Percentiles rank a stretch among this genome's conserved stretches.
Conservation (phyloP, 2,113 vertebrate genomes). For the Origma solitaria region DNA sequence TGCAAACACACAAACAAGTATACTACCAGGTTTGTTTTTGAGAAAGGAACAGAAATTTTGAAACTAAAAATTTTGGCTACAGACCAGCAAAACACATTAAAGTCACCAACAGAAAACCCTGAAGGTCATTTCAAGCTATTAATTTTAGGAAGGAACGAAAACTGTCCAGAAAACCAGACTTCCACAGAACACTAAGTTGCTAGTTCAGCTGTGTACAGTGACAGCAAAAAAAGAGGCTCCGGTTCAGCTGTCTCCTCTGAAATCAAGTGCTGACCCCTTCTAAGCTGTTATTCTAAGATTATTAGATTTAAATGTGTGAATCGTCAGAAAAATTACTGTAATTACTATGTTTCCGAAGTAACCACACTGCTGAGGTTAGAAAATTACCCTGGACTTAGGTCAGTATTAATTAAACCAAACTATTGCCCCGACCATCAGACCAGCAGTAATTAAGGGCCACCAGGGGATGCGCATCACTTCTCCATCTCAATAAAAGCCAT, state of each 20-base stretch:
- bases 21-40: neutral
- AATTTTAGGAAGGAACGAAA: neutral
- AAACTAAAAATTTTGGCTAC: neutral
- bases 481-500: neutral
- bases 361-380: neutral
- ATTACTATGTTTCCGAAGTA: neutral
- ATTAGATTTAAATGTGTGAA: neutral
- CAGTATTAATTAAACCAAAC: neutral
- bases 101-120: neutral
- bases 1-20: neutral
- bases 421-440: neutral
- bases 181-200: neutral
- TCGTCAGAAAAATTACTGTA: neutral
- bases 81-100: neutral
- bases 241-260: neutral
- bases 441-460: neutral
- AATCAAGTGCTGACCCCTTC: neutral
- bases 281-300: neutral
- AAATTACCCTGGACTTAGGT: neutral
- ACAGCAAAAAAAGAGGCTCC: neutral
- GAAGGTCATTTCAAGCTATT: neutral
- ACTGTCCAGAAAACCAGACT: neutral
- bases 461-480: too few relatives aligned
- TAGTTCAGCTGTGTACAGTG: neutral
- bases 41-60: neutral